Percentiles rank a stretch among this genome's conserved stretches.
phyloP scores from a whole-genome alignment of 64 coral and sea anemone species.

The Montipora capricornis region DNA sequence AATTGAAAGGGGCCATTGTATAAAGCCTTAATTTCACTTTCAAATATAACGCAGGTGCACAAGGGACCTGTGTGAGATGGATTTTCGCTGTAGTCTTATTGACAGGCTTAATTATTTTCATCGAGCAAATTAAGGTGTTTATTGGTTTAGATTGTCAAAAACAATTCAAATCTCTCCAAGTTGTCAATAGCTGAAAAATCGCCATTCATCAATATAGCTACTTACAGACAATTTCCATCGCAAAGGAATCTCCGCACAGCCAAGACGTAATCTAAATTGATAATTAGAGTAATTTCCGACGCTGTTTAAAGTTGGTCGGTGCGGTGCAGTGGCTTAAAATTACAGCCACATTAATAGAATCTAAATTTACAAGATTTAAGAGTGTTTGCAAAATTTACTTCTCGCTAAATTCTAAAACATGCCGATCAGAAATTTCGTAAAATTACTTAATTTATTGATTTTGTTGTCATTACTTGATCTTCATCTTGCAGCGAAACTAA shows the following conservation, averaged over 20 bases:
- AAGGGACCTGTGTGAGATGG: conserved; percentile 64
- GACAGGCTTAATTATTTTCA: conserved; percentile 90
- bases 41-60: conserved; percentile 84
- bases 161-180: conserved; percentile 61
- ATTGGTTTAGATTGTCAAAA: conserved; percentile 81
- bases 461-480: conserved; percentile 15
- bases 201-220: conserved; percentile 41
- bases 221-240: conserved; percentile 53
- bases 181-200: conserved; percentile 43
- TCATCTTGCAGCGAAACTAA: conserved; percentile 29
- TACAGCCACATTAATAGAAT: background rate
- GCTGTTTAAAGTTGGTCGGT: conserved; percentile 40
- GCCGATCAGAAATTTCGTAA: conserved; percentile 1
- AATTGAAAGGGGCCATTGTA: conserved; percentile 84
- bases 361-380: conserved; percentile 36
- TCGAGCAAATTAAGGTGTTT: conserved; percentile 90
- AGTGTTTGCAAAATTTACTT: conserved; percentile 43
- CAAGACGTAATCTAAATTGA: conserved; percentile 34
- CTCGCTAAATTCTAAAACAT: conserved; percentile 32
- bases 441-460: conserved; percentile 48
- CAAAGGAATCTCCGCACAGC: conserved; percentile 1
- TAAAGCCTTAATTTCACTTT: conserved; percentile 77
- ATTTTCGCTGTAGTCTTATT: conserved; percentile 79
- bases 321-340: background rate
- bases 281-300: conserved; percentile 43